phyloP scores from a whole-genome alignment of 2,888 invertebrate species.

The Calephelis perditalis region DNA sequence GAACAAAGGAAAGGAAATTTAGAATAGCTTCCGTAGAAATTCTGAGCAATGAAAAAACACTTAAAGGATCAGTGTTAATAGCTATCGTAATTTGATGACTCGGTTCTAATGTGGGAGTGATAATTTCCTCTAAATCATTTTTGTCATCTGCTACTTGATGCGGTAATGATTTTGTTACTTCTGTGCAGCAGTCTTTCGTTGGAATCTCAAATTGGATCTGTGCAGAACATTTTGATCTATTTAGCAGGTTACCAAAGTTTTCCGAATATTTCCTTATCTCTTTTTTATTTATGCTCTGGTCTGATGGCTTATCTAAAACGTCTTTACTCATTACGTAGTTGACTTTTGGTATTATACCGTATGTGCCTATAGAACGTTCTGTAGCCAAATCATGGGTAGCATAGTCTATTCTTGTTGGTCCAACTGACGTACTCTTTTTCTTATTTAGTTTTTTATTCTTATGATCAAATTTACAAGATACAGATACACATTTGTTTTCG shows the following conservation, averaged over 20 bases:
- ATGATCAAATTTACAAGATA: conserved; percentile 24
- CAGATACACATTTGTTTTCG: conserved; percentile 24
- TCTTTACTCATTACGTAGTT: neutral
- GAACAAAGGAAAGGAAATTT: conserved; percentile 49
- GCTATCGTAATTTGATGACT: conserved; percentile 44
- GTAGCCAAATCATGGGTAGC: conserved; percentile 28
- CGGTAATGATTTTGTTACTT: conserved; percentile 42
- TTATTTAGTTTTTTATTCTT: conserved; percentile 25
- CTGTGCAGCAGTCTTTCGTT: conserved; percentile 50
- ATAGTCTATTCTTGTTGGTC: conserved; percentile 28
- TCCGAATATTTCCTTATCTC: conserved; percentile 1
- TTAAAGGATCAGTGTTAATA: conserved; percentile 63
- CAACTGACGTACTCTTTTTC: conserved; percentile 32
- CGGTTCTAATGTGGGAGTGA: conserved; percentile 18
- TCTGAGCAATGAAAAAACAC: conserved; percentile 46
- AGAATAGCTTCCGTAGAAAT: conserved; percentile 51
- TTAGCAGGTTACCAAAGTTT: conserved; percentile 3
- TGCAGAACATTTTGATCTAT: conserved; percentile 34
- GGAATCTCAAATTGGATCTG: conserved; percentile 47
- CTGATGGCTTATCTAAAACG: neutral
- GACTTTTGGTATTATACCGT: conserved; percentile 12
- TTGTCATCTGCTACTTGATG: conserved; percentile 5
- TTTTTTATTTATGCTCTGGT: neutral
- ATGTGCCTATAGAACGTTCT: conserved; percentile 27
- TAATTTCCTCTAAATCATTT: conserved; percentile 30